A percentile compares a stretch with the other conserved stretches of the same genome.
Evolutionary conservation across 1,140 invertebrate species (phyloP).

Genomic region (Samia ricini): DNA sequence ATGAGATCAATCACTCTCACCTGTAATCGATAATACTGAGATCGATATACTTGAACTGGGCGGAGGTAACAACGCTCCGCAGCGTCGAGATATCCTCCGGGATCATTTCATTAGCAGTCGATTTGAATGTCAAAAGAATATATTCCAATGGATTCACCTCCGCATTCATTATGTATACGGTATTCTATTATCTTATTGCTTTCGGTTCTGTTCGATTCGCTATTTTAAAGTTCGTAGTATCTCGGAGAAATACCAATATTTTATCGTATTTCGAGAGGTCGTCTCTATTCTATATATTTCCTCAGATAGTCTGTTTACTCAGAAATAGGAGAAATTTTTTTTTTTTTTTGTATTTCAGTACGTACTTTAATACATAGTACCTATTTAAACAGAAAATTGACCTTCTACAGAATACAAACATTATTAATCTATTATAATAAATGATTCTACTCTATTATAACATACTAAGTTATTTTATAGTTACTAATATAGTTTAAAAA

Average conservation of each 20-base stretch:
- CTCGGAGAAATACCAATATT: not conserved
- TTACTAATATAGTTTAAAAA: too few relatives aligned
- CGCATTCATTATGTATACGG: slow-evolving; percentile 22
- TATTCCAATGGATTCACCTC: slow-evolving; percentile 18
- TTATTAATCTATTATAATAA: too few relatives aligned
- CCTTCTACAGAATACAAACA: too few relatives aligned
- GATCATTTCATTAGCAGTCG: slow-evolving; percentile 32
- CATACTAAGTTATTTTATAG: too few relatives aligned
- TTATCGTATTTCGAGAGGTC: not conserved
- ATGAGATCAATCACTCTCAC: not conserved
- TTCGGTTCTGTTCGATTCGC: not conserved
- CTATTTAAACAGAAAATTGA: too few relatives aligned
- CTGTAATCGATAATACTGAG: not conserved
- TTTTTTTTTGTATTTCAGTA: too few relatives aligned
- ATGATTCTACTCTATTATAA: too few relatives aligned
- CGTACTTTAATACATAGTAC: too few relatives aligned
- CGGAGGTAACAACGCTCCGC: slow-evolving; percentile 7
- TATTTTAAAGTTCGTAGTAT: not conserved
- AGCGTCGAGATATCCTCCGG: slow-evolving; percentile 12
- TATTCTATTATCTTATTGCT: slow-evolving; percentile 14
- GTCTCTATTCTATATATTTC: too few relatives aligned
- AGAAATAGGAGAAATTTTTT: too few relatives aligned
- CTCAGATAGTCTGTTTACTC: too few relatives aligned
- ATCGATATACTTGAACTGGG: slow-evolving; percentile 15
- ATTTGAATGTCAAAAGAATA: slow-evolving; percentile 40